Percentiles rank a stretch among this genome's conserved stretches.
Evolutionary conservation across 1,140 invertebrate genomes (phyloP).

Genomic region (Harpegnathos saltator): DNA sequence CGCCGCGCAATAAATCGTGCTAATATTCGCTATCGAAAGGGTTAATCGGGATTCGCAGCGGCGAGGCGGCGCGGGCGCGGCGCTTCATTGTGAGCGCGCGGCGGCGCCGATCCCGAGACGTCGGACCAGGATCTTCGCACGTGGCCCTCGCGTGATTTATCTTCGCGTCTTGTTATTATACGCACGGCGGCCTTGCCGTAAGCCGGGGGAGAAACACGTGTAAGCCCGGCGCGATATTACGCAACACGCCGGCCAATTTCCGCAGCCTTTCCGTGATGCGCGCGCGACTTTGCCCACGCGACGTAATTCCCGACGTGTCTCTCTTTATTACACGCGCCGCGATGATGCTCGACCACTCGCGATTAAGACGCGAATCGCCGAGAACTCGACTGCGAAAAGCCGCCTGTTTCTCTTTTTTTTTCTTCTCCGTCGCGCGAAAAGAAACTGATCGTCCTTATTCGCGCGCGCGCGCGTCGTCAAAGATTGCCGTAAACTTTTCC

Average conservation of each 20-base stretch:
- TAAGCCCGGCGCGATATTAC: conserved; percentile 68
- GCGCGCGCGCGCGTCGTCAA: no score
- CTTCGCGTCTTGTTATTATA: conserved; percentile 35
- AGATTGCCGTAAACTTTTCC: no score
- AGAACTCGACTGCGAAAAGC: not conserved
- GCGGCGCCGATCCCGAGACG: not conserved
- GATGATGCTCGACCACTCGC: conserved; percentile 12
- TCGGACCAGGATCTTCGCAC: conserved; percentile 17
- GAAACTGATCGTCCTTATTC: no score
- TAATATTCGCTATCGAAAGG: conserved; percentile 20
- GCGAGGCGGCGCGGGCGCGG: conserved; percentile 4
- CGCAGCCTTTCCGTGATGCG: conserved; percentile 61
- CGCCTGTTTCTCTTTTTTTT: not conserved
- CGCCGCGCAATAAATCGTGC: not conserved
- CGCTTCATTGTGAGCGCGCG: no score
- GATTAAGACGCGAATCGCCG: conserved; percentile 46
- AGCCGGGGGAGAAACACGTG: conserved; percentile 56
- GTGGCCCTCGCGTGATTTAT: conserved; percentile 63
- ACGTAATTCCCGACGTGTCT: conserved; percentile 58
- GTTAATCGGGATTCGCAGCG: conserved; percentile 18
- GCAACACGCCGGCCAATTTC: conserved; percentile 69
- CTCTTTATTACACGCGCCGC: conserved; percentile 43
- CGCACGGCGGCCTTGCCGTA: conserved; percentile 33
- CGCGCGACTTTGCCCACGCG: no score
- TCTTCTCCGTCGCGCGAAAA: not conserved